Base-by-base conservation (phyloP, 2,888 invertebrate species). In the Synergus laeviventris region DNA sequence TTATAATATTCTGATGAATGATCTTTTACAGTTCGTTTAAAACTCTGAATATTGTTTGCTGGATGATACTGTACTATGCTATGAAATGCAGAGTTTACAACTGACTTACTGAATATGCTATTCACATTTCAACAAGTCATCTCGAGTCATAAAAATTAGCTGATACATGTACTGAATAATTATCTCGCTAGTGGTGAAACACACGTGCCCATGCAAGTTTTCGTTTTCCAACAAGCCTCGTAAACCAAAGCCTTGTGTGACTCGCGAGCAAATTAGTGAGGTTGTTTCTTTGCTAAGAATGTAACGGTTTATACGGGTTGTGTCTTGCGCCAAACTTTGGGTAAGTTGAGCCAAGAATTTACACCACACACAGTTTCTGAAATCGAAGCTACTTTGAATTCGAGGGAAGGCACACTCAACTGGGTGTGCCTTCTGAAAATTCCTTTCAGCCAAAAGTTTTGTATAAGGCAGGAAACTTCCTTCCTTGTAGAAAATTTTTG, bases 281-380 rank as follows among this genome's bases (percentile, higher is more conserved):
- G 70, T 70, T 54, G 49, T 18, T 16, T 61, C 73, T 77, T 73
- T 75, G 18, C 62, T 54, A 75, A 75, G 74, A 64, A 75, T 75
- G 74, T 64, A 60, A 75, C 64, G 54, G 62, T 24, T 78, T 76
- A 78, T 64, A 76, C 76, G 77, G 77, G 74, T 76, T 78, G 64
- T 70, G 74, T 49, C 70, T 74, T 77, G 74, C 76, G 62, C 60
- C 61, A 74, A 77, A 78, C 77, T 78, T 80, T 78, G 77, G 75
- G 73, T 64, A 74, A 78, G 59, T 76, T 54, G 16, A 18, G 45
- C 74, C 77, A 76, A 73, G 77, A 81, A 79, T 76, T 74, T 61
- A 21, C 54, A 38, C 14, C 16, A 42, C 54, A 73, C 73, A 73
- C 77, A 74, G 76, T 76, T 78, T 77, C 78, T 59, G 77, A 73